Evolutionary conservation across 2,113 vertebrate genomes (phyloP), one percentile per base, ranked within the genome.

Genomic region (Cinclus cinclus): DNA sequence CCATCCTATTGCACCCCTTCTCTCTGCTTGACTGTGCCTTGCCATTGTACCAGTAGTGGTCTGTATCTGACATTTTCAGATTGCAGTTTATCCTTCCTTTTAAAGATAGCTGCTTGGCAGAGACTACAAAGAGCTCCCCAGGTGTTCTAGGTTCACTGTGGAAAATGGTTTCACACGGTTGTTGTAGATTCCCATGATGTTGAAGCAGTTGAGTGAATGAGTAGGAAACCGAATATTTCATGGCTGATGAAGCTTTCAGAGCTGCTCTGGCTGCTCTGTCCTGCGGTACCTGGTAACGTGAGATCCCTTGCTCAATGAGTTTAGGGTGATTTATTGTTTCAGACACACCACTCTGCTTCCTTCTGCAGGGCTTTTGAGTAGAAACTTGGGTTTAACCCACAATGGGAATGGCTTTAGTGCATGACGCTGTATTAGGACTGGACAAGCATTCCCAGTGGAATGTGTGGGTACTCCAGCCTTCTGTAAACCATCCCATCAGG

Each of bases 121-220:
- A 56, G 84, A 92, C 87, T 92, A 93, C 90, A 96, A 94, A 96
- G 89, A 53, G 67, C 91, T 93, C 94, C 79, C 90, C 92, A 93
- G 95, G 87, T 94, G 94, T 94, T 94, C 75, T 82, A 91, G 83
- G 91, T 88, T 95, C 88, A 55, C 71, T 83, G 87, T 90, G 89
- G 94, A 96, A 97, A 94, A 96, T 39, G 88, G 69, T 91, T 96
- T 97, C 96, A 78, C 94, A 89, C 41, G 50, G 87, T 91, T 89
- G 74, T 84, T 96, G 94, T 78, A 93, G 92, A 73, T 90, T 94
- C 91, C 87, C 90, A 90, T 93, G 87, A 74, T 97, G 89, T 78
- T 85, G 90, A 82, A 91, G 35, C 68, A 80, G 80, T 49, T 69
- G 85, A 83, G 76, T 60, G 64, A 83, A 73, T 76, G 52, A 76